phyloP scores from a whole-genome alignment of 2,113 vertebrate species.

The Platysternon megacephalum region DNA sequence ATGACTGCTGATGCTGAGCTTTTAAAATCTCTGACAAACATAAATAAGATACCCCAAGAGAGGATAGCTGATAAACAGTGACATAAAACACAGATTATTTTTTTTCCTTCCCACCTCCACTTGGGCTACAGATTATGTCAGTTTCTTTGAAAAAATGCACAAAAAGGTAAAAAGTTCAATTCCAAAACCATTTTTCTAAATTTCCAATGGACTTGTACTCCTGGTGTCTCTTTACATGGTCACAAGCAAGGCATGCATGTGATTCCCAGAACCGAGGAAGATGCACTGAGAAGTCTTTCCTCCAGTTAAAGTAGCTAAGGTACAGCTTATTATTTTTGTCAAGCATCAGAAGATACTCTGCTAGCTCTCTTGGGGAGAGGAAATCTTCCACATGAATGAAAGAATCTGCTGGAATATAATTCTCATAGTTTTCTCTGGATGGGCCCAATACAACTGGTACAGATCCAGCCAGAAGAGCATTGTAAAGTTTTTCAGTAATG shows the following conservation, averaged over 20 bases:
- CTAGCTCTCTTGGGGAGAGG: slow-evolving; percentile 91
- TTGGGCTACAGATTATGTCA: slow-evolving; percentile 48
- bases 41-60: slow-evolving; percentile 65
- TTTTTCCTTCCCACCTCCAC: slow-evolving; percentile 33
- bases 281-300: slow-evolving; percentile 93
- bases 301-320: slow-evolving; percentile 95
- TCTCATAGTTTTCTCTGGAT: slow-evolving; percentile 94
- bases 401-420: slow-evolving; percentile 94
- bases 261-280: slow-evolving; percentile 95
- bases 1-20: slow-evolving; percentile 54
- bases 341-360: slow-evolving; percentile 92
- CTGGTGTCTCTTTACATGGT: slow-evolving; percentile 92
- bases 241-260: slow-evolving; percentile 95
- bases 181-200: slow-evolving; percentile 98
- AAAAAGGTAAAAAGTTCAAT: slow-evolving; percentile 69
- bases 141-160: slow-evolving; percentile 64
- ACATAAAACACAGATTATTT: slow-evolving; percentile 24
- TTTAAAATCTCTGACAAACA: slow-evolving; percentile 76
- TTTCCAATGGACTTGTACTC: slow-evolving; percentile 93
- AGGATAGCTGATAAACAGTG: slow-evolving; percentile 54
- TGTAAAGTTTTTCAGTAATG: slow-evolving; percentile 98
- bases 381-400: slow-evolving; percentile 98
- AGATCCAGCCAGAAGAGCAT: slow-evolving; percentile 92
- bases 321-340: slow-evolving; percentile 96
- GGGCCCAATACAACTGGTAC: slow-evolving; percentile 95